A percentile compares a stretch with the other conserved stretches of the same genome.
Conservation (phyloP, 1,140 invertebrate species). For the Samia ricini region DNA sequence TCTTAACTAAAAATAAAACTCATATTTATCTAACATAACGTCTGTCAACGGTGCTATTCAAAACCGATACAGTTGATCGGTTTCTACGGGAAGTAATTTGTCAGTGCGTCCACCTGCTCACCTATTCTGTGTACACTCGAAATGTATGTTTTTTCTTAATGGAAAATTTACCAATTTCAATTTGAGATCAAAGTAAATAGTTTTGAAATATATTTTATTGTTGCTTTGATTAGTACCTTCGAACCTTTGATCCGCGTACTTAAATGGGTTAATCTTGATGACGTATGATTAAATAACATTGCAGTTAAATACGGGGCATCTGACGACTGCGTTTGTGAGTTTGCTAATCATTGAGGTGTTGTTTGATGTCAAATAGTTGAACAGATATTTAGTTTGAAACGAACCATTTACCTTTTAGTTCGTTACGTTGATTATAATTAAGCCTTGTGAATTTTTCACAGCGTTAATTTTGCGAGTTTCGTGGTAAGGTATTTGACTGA, state of each 20-base stretch:
- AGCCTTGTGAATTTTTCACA: no score
- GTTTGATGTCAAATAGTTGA: not conserved
- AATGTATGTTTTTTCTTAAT: not conserved
- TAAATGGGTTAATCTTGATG: not conserved
- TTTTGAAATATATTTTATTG: not conserved
- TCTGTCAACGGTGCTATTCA: not conserved
- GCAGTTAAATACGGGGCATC: not conserved
- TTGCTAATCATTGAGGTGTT: not conserved
- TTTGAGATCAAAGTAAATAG: not conserved
- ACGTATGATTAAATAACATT: not conserved
- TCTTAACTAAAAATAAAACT: not conserved
- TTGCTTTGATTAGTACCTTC: not conserved
- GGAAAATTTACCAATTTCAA: not conserved
- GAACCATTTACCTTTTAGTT: not conserved
- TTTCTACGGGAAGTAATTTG: slow-evolving; percentile 1
- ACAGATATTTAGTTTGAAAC: not conserved
- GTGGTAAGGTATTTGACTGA: no score
- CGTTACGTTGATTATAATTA: no score
- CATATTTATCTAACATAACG: not conserved
- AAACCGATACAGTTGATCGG: not conserved
- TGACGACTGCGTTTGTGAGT: not conserved
- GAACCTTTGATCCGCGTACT: not conserved
- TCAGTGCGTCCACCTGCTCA: slow-evolving; percentile 2
- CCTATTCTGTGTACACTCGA: not conserved
- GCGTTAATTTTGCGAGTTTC: no score